Percentiles rank a stretch among this genome's conserved stretches.
Conservation (phyloP, 2,888 invertebrate species). For the Clusia tigrina region DNA sequence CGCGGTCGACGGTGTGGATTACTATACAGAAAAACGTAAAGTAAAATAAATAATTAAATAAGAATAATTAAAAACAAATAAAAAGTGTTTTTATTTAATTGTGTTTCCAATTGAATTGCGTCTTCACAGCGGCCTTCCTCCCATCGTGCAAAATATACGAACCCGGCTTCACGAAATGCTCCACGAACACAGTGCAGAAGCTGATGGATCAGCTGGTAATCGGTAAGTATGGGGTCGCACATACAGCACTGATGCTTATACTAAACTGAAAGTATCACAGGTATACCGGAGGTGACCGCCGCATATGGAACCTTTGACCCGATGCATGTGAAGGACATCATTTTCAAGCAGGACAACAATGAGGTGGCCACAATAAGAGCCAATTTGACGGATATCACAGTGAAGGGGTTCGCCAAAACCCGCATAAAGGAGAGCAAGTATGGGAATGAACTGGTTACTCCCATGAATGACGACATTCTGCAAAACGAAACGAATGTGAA, state of each 20-base stretch:
- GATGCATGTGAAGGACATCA: conserved; percentile 70
- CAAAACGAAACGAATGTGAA: too few species aligned
- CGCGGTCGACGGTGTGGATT: conserved; percentile 38
- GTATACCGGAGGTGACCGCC: conserved; percentile 52
- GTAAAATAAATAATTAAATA: conserved; percentile 4
- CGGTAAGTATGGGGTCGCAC: too few species aligned
- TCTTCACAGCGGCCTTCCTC: conserved; percentile 71
- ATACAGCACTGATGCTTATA: not conserved
- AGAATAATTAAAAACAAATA: not conserved
- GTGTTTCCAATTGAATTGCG: conserved; percentile 9
- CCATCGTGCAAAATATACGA: conserved; percentile 72
- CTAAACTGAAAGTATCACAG: too few species aligned
- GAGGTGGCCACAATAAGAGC: conserved; percentile 76
- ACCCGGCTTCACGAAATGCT: conserved; percentile 73
- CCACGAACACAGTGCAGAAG: conserved; percentile 67
- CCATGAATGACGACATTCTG: too few species aligned
- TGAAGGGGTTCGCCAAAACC: conserved; percentile 71
- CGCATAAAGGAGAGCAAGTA: conserved; percentile 71
- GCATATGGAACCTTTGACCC: conserved; percentile 72
- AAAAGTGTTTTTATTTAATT: too few species aligned
- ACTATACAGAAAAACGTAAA: conserved; percentile 49
- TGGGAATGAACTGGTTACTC: too few species aligned
- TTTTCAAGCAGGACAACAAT: conserved; percentile 75
- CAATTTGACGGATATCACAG: conserved; percentile 72
- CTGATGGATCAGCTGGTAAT: conserved; percentile 69